Conservation (phyloP, 1,140 invertebrate genomes). For the Radopholus similis region DNA sequence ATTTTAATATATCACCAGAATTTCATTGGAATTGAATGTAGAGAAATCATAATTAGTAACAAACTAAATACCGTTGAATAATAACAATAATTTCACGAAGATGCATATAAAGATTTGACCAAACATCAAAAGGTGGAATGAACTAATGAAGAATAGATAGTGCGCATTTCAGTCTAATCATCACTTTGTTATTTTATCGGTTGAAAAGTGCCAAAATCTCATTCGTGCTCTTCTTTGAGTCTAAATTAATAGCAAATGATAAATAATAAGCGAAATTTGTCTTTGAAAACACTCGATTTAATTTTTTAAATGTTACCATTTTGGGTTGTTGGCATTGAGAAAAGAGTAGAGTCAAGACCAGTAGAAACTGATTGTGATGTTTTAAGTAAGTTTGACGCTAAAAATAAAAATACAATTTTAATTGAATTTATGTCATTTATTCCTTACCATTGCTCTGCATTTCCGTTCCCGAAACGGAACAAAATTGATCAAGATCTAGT, state of each 20-base stretch:
- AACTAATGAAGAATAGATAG: not conserved
- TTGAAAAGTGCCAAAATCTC: constrained; percentile 25
- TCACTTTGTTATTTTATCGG: not conserved
- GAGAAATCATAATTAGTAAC: too few relatives aligned
- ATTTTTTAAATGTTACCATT: too few relatives aligned
- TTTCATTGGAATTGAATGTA: too few relatives aligned
- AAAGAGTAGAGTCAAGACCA: not conserved
- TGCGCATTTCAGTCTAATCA: not conserved
- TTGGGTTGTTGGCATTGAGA: not conserved
- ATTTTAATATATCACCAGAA: too few relatives aligned
- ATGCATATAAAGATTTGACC: too few relatives aligned
- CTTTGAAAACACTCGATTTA: not conserved
- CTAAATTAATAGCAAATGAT: constrained; percentile 5
- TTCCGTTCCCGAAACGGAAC: not conserved
- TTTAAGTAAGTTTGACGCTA: not conserved
- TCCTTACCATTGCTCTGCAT: not conserved
- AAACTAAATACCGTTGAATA: too few relatives aligned
- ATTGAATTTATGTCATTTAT: not conserved
- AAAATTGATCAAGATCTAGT: constrained; percentile 2
- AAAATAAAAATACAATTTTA: not conserved
- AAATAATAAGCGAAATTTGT: not conserved
- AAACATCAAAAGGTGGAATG: too few relatives aligned
- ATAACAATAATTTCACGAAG: too few relatives aligned
- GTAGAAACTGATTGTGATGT: not conserved
- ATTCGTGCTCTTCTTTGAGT: constrained; percentile 19